phyloP scores from a whole-genome alignment of 2,888 invertebrate genomes.

The Stenodema calcarata region DNA sequence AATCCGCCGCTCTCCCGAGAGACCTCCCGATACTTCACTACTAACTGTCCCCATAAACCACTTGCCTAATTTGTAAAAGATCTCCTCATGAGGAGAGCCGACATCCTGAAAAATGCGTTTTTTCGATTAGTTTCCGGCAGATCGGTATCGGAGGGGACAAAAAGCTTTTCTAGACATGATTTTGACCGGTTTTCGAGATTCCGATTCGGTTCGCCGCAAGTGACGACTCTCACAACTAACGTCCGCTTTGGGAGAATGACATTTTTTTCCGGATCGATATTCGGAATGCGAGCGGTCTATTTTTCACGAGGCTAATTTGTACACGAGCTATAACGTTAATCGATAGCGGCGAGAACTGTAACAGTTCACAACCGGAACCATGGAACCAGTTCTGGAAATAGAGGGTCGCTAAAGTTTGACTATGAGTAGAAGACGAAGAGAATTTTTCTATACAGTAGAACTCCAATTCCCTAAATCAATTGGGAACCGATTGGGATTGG shows the following conservation, averaged over 20 bases:
- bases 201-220: neutral
- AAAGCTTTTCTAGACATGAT: neutral
- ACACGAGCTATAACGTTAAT: too few species aligned
- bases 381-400: neutral
- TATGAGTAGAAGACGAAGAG: too few species aligned
- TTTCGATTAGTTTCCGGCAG: neutral
- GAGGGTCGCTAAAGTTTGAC: neutral
- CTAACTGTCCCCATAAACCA: neutral
- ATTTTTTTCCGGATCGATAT: neutral
- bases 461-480: too few species aligned
- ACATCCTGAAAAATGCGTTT: neutral
- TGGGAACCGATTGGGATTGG: too few species aligned
- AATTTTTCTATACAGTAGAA: too few species aligned
- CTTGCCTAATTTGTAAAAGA: neutral
- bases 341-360: neutral
- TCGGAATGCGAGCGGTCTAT: neutral
- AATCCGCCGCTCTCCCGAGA: neutral
- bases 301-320: neutral
- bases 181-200: neutral
- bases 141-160: neutral
- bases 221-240: neutral
- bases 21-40: neutral
- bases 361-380: neutral
- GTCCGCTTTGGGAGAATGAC: neutral
- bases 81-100: neutral